Evolutionary conservation across 1,140 invertebrate species (phyloP), one percentile per base, ranked within the genome.

Genomic region (Drosophila willistoni): DNA sequence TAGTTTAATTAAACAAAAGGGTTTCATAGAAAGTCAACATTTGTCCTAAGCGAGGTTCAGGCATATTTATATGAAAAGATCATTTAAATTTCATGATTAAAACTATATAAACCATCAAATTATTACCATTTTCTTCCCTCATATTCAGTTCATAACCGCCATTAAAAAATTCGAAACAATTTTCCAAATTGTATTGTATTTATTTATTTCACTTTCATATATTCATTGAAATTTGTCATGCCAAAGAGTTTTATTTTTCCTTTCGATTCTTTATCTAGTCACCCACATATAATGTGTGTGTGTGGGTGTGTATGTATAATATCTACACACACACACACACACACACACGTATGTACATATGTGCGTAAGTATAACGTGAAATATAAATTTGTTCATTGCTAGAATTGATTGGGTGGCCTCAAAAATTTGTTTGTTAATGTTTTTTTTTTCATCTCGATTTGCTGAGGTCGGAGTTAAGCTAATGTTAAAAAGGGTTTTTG

Each of bases 351-450:
- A 17, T 39, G n/a, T 54, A 17, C 54, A 47, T 51, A 12, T 19
- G 17, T 51, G 39, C 42, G 41, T 63, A 68, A 73, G 68, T 85
- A 81, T 84, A 85, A 87, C 84, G 73, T 83, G 64, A 79, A 83
- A 86, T 86, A 87, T 67, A 86, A 83, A 89, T 83, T 83, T 82
- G 79, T 77, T 47, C 13, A 73, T 29, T 86, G 83, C 77, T 83
- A 79, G 55, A 73, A 63, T 89, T 73, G 68, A 77, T 87, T 77
- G 64, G 72, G 63, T 76, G 67, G 73, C 68, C 67, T 83, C 75
- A 62, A 57, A 47, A 19, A 47, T 7, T 25, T 17, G 6, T 47
- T 77, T 65, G 36, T 71, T 73, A 55, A 73, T 57, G 61, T 68
- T 61, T 51, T 17, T 47, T 68, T 61, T 51, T 17, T 47, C 25